Conservation (phyloP, 2,797 vertebrate species). For the Alosa sapidissima region DNA sequence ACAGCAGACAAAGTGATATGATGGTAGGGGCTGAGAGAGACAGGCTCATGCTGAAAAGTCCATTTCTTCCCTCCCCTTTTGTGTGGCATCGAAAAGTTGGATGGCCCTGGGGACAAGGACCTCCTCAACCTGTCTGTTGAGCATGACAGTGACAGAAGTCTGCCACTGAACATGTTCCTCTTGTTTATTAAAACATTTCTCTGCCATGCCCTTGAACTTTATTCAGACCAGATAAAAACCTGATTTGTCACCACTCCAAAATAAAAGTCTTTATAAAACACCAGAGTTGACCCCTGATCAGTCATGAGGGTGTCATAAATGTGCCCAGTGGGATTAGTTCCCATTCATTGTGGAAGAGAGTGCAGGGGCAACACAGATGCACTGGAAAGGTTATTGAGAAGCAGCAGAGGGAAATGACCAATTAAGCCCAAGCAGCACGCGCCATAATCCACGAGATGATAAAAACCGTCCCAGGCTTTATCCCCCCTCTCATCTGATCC, state of each 20-base stretch:
- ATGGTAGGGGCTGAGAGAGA: too few species aligned
- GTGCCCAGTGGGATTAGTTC: neutral
- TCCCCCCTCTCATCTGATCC: conserved; percentile 37
- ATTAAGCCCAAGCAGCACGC: conserved; percentile 4
- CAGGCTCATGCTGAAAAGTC: too few species aligned
- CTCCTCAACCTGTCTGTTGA: too few species aligned
- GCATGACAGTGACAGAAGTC: too few species aligned
- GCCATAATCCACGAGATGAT: conserved; percentile 10
- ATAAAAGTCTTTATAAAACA: neutral
- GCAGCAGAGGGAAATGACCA: conserved; percentile 23
- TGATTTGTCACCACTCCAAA: neutral
- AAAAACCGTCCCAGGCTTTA: conserved; percentile 7
- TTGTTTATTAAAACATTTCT: neutral
- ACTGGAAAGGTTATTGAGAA: conserved; percentile 23
- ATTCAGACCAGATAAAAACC: neutral
- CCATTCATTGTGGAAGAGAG: neutral
- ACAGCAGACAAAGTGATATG: too few species aligned
- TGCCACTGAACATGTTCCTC: too few species aligned
- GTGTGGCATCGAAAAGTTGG: too few species aligned
- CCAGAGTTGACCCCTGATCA: neutral
- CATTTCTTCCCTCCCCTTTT: too few species aligned
- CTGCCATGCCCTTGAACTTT: neutral
- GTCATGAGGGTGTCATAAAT: neutral
- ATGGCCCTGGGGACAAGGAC: too few species aligned
- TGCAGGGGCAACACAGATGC: conserved; percentile 13